Evolutionary conservation across 2,888 invertebrate genomes (phyloP).

Genomic region (Mesorhabditis spiculigera): DNA sequence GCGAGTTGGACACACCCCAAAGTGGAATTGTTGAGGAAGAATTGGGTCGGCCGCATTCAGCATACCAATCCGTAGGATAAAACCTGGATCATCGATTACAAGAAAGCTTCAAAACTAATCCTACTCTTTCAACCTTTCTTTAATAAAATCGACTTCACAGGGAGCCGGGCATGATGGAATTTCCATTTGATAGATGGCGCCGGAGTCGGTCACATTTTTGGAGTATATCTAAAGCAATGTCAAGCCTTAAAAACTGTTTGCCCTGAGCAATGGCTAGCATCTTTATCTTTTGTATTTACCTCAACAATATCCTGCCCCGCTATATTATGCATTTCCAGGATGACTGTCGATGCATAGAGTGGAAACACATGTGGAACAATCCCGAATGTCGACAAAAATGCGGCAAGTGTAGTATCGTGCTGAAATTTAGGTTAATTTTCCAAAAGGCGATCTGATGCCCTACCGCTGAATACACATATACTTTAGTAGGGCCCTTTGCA

Average conservation of each 20-base stretch:
- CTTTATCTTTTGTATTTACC: constrained; percentile 14
- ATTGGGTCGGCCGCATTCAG: not conserved
- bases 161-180: constrained; percentile 43
- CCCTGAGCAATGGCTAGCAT: not conserved
- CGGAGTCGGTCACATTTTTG: constrained; percentile 50
- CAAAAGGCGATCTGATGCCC: constrained; percentile 3
- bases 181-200: constrained; percentile 30
- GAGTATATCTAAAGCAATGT: constrained; percentile 34
- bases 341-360: constrained; percentile 45
- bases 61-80: not conserved
- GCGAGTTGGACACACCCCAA: not conserved
- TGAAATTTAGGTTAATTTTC: constrained; percentile 18
- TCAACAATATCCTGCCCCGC: constrained; percentile 25
- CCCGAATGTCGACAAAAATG: constrained; percentile 46
- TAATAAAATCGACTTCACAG: constrained; percentile 35
- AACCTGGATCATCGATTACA: not conserved
- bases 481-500: constrained; percentile 27
- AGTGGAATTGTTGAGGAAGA: not conserved
- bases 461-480: constrained; percentile 54
- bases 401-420: constrained; percentile 54
- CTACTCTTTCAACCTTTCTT: not conserved
- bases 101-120: not conserved
- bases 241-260: constrained; percentile 8
- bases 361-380: constrained; percentile 46
- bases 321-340: constrained; percentile 49